phyloP scores from a whole-genome alignment of 1,140 invertebrate species.

The Monochamus saltuarius region DNA sequence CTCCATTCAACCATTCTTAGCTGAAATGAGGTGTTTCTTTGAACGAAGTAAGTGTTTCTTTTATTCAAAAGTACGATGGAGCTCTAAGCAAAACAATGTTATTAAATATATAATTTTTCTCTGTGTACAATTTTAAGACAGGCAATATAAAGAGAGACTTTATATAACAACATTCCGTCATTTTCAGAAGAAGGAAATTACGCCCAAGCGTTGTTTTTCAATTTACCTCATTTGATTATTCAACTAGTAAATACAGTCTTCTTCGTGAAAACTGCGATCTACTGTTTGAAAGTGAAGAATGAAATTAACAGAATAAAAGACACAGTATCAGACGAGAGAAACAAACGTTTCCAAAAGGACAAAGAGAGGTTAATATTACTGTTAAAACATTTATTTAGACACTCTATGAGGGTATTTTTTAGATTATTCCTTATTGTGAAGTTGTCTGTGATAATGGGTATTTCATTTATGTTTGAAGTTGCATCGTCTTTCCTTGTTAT shows the following conservation, averaged over 20 bases:
- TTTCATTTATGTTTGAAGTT: conserved; percentile 24
- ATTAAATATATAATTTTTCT: no score
- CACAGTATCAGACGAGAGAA: not conserved
- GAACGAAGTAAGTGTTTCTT: no score
- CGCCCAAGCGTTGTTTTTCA: conserved; percentile 62
- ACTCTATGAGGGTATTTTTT: not conserved
- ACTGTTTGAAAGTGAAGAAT: conserved; percentile 66
- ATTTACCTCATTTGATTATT: conserved; percentile 61
- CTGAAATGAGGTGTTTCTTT: no score
- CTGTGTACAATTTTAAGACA: no score
- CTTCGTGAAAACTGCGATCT: conserved; percentile 64
- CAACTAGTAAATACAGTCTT: conserved; percentile 62
- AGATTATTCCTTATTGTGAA: conserved; percentile 24
- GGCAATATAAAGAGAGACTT: no score
- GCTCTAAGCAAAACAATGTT: no score
- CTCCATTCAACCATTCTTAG: no score
- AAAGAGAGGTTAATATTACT: no score
- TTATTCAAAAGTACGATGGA: no score
- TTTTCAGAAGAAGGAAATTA: conserved; percentile 24
- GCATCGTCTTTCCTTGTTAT: conserved; percentile 14
- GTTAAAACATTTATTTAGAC: no score
- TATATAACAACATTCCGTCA: no score
- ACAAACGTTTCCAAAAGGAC: no score
- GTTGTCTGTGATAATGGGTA: conserved; percentile 26
- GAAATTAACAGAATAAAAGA: conserved; percentile 61